Conservation (phyloP, 2,888 invertebrate genomes). For the Chrysomela aeneicollis region DNA sequence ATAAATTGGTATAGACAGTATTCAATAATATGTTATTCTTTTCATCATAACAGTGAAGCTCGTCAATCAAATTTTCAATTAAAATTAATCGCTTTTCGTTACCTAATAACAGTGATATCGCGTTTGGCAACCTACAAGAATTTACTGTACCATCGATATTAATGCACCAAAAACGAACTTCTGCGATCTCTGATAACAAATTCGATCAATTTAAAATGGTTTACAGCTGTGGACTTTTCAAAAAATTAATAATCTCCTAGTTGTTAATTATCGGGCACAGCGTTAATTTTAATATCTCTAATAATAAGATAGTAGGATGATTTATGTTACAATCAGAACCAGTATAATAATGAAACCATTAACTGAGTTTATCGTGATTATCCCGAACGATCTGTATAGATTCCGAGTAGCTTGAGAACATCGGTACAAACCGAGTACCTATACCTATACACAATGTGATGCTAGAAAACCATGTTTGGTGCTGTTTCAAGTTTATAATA, state of each 20-base stretch:
- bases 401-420: slow-evolving; percentile 39
- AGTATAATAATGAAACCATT: slow-evolving; percentile 56
- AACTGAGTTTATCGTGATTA: slow-evolving; percentile 53
- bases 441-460: slow-evolving; percentile 44
- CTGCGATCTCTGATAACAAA: slow-evolving; percentile 26
- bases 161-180: slow-evolving; percentile 22
- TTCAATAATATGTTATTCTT: not conserved
- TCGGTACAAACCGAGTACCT: slow-evolving; percentile 39
- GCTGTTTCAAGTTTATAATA: slow-evolving; percentile 12
- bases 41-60: not conserved
- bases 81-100: slow-evolving; percentile 18
- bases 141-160: slow-evolving; percentile 8
- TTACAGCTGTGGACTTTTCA: slow-evolving; percentile 28
- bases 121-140: slow-evolving; percentile 15
- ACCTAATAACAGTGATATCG: slow-evolving; percentile 16
- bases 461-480: slow-evolving; percentile 40
- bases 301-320: slow-evolving; percentile 49
- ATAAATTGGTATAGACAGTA: not conserved
- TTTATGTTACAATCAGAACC: slow-evolving; percentile 51
- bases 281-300: slow-evolving; percentile 51
- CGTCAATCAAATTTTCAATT: slow-evolving; percentile 6
- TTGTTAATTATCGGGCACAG: slow-evolving; percentile 44
- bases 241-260: slow-evolving; percentile 36
- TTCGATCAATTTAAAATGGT: slow-evolving; percentile 30
- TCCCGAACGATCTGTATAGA: slow-evolving; percentile 50